Evolutionary conservation across 1,140 invertebrate genomes (phyloP).

Genomic region (Polyergus mexicanus): DNA sequence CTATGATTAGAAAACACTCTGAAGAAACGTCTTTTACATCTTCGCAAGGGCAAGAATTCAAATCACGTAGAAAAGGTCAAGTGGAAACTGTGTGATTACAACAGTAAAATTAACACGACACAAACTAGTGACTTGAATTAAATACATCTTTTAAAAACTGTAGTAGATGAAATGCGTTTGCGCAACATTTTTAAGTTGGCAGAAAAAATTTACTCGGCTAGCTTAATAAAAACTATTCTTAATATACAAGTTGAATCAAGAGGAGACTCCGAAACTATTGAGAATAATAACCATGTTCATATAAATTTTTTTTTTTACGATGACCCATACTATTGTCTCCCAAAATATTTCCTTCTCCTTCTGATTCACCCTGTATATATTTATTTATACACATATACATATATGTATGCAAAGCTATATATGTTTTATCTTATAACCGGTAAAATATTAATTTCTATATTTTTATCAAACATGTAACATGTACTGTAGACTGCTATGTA

Average conservation of each 20-base stretch:
- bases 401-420: neutral
- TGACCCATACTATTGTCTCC: too few species aligned
- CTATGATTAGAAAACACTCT: slow-evolving; percentile 83
- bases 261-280: too few species aligned
- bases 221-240: slow-evolving; percentile 48
- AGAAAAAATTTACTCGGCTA: slow-evolving; percentile 31
- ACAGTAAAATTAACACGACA: neutral
- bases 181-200: slow-evolving; percentile 26
- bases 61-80: slow-evolving; percentile 87
- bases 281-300: too few species aligned
- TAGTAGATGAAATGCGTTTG: slow-evolving; percentile 23
- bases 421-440: slow-evolving; percentile 42
- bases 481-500: neutral
- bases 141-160: slow-evolving; percentile 25
- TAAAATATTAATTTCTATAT: slow-evolving; percentile 24
- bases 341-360: too few species aligned
- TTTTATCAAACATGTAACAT: slow-evolving; percentile 39
- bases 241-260: neutral
- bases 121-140: neutral
- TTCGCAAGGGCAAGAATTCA: slow-evolving; percentile 81
- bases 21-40: slow-evolving; percentile 92
- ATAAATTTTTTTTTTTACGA: too few species aligned
- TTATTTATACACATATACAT: too few species aligned
- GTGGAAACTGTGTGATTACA: slow-evolving; percentile 90
- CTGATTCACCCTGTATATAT: neutral